Conservation (phyloP, 2,113 vertebrate genomes). For the Amphilophus citrinellus region DNA sequence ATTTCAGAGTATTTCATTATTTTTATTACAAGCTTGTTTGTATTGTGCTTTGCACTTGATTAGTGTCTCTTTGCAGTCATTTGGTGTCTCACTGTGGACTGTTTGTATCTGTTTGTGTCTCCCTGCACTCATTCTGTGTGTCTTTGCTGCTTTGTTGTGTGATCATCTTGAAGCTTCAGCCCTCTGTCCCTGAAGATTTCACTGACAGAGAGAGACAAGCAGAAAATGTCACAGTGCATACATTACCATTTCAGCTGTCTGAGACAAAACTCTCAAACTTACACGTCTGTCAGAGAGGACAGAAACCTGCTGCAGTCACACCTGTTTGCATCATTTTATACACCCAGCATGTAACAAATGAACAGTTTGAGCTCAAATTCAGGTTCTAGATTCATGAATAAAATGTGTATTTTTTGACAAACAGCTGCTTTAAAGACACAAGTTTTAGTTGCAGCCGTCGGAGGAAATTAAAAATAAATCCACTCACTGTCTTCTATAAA, state of each 20-base stretch:
- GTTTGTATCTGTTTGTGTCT: neutral
- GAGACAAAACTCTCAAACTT: neutral
- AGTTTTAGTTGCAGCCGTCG: neutral
- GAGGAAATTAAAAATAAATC: neutral
- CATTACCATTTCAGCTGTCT: neutral
- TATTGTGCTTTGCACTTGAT: neutral
- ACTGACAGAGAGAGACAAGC: neutral
- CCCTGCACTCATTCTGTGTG: neutral
- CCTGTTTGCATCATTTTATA: neutral
- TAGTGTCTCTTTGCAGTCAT: neutral
- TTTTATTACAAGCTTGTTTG: accelerated
- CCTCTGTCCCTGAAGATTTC: neutral
- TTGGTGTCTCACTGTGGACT: neutral
- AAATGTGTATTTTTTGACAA: neutral
- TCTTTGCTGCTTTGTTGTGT: neutral
- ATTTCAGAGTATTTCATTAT: neutral
- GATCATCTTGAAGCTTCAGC: neutral
- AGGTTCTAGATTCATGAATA: neutral
- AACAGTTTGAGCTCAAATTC: neutral
- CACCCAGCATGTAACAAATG: neutral
- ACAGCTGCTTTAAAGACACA: neutral
- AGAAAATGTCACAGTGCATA: neutral
- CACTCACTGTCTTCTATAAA: neutral
- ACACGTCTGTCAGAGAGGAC: neutral
- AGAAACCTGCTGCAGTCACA: neutral